Conservation (phyloP, 2,888 invertebrate genomes). For the Drosophila eohydei region DNA sequence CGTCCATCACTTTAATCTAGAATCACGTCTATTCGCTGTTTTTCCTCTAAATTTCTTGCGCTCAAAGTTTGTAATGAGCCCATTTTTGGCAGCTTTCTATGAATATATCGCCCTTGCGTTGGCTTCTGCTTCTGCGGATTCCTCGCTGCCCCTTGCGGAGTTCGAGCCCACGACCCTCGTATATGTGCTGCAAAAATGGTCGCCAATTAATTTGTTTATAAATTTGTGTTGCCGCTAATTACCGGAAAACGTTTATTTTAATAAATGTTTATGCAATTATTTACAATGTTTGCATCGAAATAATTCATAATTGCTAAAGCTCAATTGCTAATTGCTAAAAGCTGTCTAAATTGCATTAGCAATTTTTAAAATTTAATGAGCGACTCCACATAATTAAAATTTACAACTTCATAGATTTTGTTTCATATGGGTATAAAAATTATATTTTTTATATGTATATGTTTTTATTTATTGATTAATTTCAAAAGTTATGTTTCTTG, state of each 20-base stretch:
- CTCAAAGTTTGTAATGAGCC: slow-evolving; percentile 41
- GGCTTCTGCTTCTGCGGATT: no score
- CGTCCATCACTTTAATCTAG: neutral
- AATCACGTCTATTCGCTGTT: neutral
- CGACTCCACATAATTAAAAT: slow-evolving; percentile 16
- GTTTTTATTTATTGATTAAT: no score
- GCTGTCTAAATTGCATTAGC: neutral
- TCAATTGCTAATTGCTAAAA: slow-evolving; percentile 22
- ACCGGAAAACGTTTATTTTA: slow-evolving; percentile 17
- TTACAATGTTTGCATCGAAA: slow-evolving; percentile 7
- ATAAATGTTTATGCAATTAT: slow-evolving; percentile 10
- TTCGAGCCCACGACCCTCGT: neutral
- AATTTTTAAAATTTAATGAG: neutral
- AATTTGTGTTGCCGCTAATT: slow-evolving; percentile 13
- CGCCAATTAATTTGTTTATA: slow-evolving; percentile 42
- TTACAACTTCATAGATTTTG: neutral
- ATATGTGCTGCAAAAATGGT: slow-evolving; percentile 8
- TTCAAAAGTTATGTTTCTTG: no score
- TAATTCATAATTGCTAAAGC: slow-evolving; percentile 10
- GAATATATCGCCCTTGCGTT: slow-evolving; percentile 28
- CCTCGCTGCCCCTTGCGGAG: neutral
- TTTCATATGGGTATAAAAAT: no score
- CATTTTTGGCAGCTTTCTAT: slow-evolving; percentile 2
- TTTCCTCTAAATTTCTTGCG: slow-evolving; percentile 44
- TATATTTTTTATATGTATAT: no score